Conservation (phyloP, 2,113 vertebrate genomes). For the Drymodes brunneopygia region DNA sequence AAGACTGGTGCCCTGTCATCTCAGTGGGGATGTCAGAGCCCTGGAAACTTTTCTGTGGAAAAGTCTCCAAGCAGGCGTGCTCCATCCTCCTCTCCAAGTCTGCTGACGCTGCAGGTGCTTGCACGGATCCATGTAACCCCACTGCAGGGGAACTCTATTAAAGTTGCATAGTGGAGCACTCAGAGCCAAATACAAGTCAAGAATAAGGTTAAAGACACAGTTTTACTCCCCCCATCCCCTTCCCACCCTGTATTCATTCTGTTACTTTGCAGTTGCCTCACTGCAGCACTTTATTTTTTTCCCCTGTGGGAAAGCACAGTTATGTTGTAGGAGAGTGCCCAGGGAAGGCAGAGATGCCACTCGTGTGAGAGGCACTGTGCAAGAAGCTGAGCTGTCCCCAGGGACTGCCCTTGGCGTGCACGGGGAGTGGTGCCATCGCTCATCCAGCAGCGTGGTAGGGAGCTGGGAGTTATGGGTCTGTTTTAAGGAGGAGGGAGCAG, state of each 20-base stretch:
- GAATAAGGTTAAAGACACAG: slow-evolving; percentile 18
- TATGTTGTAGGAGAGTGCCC: not conserved
- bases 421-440: fast-evolving
- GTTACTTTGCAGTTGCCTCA: not conserved
- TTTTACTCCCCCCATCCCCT: not conserved
- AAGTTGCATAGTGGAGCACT: slow-evolving; percentile 12
- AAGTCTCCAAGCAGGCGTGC: not conserved
- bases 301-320: not conserved
- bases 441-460: fast-evolving
- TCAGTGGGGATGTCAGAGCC: not conserved
- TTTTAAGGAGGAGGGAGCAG: not conserved
- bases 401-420: not conserved
- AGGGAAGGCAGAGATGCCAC: not conserved
- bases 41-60: not conserved
- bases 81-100: not conserved
- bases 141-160: not conserved
- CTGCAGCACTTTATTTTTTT: not conserved
- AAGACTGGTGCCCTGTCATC: not conserved
- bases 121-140: not conserved
- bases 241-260: not conserved
- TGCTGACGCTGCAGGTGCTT: not conserved
- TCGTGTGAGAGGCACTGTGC: fast-evolving
- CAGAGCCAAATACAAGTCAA: not conserved
- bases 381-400: not conserved
- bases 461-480: fast-evolving